Base-by-base conservation (phyloP, 2,113 vertebrate species). In the Synodontis membranacea region DNA sequence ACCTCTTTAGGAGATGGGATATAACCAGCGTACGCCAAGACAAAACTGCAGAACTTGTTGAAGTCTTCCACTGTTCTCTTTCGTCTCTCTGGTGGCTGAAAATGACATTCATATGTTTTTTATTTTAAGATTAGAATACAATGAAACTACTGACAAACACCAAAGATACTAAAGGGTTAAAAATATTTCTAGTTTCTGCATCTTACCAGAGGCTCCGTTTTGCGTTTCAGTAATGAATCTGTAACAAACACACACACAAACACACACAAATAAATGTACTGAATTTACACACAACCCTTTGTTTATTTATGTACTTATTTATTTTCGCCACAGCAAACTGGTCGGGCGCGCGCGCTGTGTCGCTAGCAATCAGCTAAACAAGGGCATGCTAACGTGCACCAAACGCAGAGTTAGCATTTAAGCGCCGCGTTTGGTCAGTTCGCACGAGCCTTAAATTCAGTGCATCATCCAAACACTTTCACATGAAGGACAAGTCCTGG, bases 21-120 rank as follows among this genome's bases (percentile, higher is more conserved):
- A 90, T 98, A 97, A 54, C 96, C 96, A 0, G 97, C 96, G 80
- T 98, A 97, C 0, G 96, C 96, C 90, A 98, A 92, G 44, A 97
- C 97, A 88, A 97, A 97, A 90, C 96, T 97, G 92, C 96, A 97
- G 91, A 97, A 97, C 92, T 97, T 96, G 93, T 97, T 97, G 93
- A 97, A 97, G 92, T 97, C 97, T 84, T 97, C 97, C 70, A 97
- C 97, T 0, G 97, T 97, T 90, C 97, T 95, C 90, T 96, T 95
- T 82, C 95, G 96, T 91, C 95, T 96, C 90, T 97, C 96, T 39
- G 96, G 95, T 80, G 97, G 96, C 96, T 97, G 76, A 9, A 88
- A 44, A 90, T 52, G 34, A 50, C 12, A 50, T 74, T 44, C n/a
- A n/a, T n/a, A n/a, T n/a, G n/a, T n/a, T n/a, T n/a, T 50, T 19